Base-by-base conservation (phyloP, 2,113 vertebrate species). In the Cyphomyrus plagiostoma region DNA sequence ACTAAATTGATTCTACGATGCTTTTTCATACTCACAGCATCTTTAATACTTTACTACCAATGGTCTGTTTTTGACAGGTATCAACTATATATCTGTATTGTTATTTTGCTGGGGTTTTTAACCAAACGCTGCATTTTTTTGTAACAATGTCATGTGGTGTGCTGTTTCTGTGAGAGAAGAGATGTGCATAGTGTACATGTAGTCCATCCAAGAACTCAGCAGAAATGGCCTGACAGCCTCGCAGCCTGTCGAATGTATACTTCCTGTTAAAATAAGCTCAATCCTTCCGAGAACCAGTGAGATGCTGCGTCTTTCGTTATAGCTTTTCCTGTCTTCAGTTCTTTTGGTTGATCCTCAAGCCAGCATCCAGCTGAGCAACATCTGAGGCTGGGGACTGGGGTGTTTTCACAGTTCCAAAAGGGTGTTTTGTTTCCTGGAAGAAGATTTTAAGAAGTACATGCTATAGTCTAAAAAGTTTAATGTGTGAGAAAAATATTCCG, bases 101-200 rank as follows among this genome's bases (percentile, higher is more conserved):
- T 52, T 87, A 53, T 87, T 87, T 53, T 87, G 49, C 49, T 53
- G 26, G 74, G 35, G 23, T 53, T 87, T 84, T 48, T 84, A 84
- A 53, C 50, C 13, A 50, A 86, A 30, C 19, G n/a, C 48, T 86
- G 45, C 26, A 15, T 87, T 87, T 87, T 87, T 52, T 87, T 53
- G 85, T 84, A 84, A 84, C 50, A 10, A 26, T 53, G 85, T 87
- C 85, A 87, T 53, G 85, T 87, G 85, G 53, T 53, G 85, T 87
- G 85, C n/a, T 87, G 85, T 87, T 86, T 86, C 82, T 84, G 82
- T 84, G 45, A 84, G 82, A 84, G 82, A 48, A 10, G 7, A 46
- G 82, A 48, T 48, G 21, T 48, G 39, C 45, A 4, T 48, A 84
- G 82, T n/a, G 45, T 84, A 84, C 39, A 84, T 21, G 74, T 80